Base-by-base conservation (phyloP, 2,888 invertebrate species). In the Petrophora chlorosata region DNA sequence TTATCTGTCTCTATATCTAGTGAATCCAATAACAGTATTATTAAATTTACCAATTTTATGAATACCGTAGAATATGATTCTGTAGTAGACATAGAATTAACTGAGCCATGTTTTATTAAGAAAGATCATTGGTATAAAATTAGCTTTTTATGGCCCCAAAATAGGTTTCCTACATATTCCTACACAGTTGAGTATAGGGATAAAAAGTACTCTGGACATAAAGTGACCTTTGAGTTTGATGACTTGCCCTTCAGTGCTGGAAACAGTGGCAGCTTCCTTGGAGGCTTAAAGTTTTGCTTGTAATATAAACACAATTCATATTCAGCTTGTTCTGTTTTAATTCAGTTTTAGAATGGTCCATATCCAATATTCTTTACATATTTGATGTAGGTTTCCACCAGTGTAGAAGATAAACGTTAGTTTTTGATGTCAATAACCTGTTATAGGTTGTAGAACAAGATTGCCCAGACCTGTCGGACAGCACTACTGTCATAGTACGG, bases 101-200 rank as follows among this genome's bases (percentile, higher is more conserved):
- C 70, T 33, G 82, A 88, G 51, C 87, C 90, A 8, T 80, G 83
- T 56, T 79, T 88, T 49, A 69, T 91, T 14, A 82, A 82, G 61
- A 87, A 82, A 64, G 79, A 85, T 61, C 73, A 78, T 38, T 89
- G 86, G 89, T 89, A 90, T 53, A 82, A 76, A 70, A 79, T 91
- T 34, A 76, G 66, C 50, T 86, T 91, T 65, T 63, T 63, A 16
- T 91, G 91, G 91, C 85, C 85, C 15, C 63, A 61, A 41, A 73
- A 78, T 53, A 71, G 68, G 41, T 77, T 66, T 55, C 69, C 74
- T 36, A 57, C 77, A 44, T 79, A 78, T 67, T 79, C 78, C 33
- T 91, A 90, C 73, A 76, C 82, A 48, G 81, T 90, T 12, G 85
- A 84, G 64, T 79, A 80, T 48, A 79, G 90, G 59, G 82, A 88